phyloP scores from a whole-genome alignment of 1,140 invertebrate species.

The Zaprionus taronus region DNA sequence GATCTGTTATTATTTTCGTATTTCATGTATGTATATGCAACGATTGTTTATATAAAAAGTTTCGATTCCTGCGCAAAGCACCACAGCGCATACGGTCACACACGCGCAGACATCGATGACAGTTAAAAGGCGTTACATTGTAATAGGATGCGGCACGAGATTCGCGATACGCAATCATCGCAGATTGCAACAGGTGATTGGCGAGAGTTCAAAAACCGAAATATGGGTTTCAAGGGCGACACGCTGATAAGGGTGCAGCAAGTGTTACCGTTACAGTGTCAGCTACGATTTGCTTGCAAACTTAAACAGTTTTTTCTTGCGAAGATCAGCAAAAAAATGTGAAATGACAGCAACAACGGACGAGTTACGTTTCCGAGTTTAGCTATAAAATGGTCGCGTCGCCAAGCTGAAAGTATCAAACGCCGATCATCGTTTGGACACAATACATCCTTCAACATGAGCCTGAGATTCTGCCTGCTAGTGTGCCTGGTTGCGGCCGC shows the following conservation, averaged over 20 bases:
- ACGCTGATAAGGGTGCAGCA: constrained; percentile 27
- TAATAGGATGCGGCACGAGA: constrained; percentile 20
- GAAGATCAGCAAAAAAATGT: constrained; percentile 52
- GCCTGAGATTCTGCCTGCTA: constrained; percentile 63
- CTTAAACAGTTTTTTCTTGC: constrained; percentile 37
- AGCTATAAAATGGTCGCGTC: constrained; percentile 51
- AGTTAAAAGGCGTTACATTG: constrained; percentile 11
- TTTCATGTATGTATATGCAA: neutral
- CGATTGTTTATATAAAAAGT: neutral
- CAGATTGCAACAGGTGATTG: constrained; percentile 22
- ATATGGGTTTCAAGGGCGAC: constrained; percentile 39
- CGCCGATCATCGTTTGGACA: constrained; percentile 69
- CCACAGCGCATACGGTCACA: neutral
- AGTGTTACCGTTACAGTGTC: neutral
- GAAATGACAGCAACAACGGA: constrained; percentile 5
- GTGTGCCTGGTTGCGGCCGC: constrained; percentile 64
- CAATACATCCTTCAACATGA: constrained; percentile 53
- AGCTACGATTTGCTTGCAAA: constrained; percentile 10
- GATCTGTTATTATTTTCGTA: neutral
- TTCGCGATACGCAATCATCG: constrained; percentile 22
- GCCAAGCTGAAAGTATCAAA: constrained; percentile 50
- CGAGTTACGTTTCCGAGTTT: neutral
- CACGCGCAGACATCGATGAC: neutral
- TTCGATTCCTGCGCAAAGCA: neutral
- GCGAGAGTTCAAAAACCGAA: constrained; percentile 48